Evolutionary conservation across 2,113 vertebrate species (phyloP).

Genomic region (Thymallus thymallus): DNA sequence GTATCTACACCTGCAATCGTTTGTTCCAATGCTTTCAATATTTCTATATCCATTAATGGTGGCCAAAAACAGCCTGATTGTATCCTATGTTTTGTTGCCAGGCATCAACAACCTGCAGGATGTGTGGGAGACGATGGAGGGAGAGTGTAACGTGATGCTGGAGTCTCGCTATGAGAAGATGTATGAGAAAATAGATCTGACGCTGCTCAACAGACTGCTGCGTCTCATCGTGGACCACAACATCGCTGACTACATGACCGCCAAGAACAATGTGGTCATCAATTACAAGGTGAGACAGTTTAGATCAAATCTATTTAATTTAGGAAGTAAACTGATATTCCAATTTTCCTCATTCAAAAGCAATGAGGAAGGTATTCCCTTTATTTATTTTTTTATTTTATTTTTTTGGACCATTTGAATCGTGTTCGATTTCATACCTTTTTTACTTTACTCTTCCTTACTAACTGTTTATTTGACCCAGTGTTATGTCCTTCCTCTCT

Average conservation of each 20-base stretch:
- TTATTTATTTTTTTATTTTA: no score
- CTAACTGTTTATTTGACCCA: no score
- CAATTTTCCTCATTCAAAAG: no score
- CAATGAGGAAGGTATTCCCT: no score
- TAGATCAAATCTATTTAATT: no score
- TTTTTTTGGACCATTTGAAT: no score
- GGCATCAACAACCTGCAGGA: constrained; percentile 98
- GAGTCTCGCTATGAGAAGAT: constrained; percentile 99
- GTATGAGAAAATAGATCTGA: constrained; percentile 99
- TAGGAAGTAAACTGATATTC: background rate
- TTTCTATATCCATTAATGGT: no score
- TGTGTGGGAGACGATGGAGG: constrained; percentile 96
- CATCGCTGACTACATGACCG: constrained; percentile 99
- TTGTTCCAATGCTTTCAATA: no score
- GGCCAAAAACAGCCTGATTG: background rate
- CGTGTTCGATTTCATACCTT: background rate
- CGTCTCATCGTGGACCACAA: constrained; percentile 99
- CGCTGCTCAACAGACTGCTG: constrained; percentile 92
- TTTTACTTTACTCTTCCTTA: background rate
- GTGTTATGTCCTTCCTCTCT: background rate
- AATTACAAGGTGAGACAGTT: constrained; percentile 90
- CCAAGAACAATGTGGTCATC: constrained; percentile 99
- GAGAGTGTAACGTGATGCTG: constrained; percentile 98
- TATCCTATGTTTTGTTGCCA: constrained; percentile 46
- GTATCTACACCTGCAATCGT: no score